These are phyloP conservation scores for Apodemus speciosus DNA, from an alignment of 2,113 vertebrate species.

Conservation along the genomic window DNA sequence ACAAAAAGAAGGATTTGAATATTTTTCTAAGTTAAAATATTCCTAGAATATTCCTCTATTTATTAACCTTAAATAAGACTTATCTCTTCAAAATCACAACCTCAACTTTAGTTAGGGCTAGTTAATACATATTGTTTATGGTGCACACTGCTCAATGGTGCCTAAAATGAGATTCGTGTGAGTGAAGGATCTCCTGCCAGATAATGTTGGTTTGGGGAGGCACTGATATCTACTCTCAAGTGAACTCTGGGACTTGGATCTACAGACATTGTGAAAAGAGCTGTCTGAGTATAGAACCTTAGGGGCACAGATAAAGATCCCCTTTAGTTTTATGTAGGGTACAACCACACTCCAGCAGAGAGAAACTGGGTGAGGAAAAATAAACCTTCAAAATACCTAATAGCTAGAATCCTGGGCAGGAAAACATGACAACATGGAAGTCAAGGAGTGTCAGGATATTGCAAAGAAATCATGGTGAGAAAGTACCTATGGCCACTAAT, in stretches of 20 bases:
- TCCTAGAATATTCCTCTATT: background rate
- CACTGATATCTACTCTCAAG: background rate
- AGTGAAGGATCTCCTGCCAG: background rate
- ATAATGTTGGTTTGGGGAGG: background rate
- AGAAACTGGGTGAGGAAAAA: background rate
- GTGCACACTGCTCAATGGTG: background rate
- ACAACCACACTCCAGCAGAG: background rate
- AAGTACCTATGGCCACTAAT: background rate
- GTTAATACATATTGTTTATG: background rate
- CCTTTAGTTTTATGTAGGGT: background rate
- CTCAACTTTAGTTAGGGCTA: background rate
- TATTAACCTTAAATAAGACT: background rate
- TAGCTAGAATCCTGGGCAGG: background rate
- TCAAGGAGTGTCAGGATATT: background rate
- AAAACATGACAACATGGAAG: background rate
- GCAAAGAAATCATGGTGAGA: background rate
- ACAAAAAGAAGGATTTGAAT: background rate
- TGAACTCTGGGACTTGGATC: background rate
- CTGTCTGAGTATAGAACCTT: background rate
- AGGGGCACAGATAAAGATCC: background rate
- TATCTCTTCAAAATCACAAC: background rate
- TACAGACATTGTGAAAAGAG: background rate
- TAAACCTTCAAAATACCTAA: background rate
- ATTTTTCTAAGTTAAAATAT: slow-evolving; percentile 33
- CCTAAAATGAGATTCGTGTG: background rate